These are phyloP conservation scores for Megastigmus dorsalis DNA, from an alignment of 2,888 invertebrate genomes.

Conservation along the genomic window DNA sequence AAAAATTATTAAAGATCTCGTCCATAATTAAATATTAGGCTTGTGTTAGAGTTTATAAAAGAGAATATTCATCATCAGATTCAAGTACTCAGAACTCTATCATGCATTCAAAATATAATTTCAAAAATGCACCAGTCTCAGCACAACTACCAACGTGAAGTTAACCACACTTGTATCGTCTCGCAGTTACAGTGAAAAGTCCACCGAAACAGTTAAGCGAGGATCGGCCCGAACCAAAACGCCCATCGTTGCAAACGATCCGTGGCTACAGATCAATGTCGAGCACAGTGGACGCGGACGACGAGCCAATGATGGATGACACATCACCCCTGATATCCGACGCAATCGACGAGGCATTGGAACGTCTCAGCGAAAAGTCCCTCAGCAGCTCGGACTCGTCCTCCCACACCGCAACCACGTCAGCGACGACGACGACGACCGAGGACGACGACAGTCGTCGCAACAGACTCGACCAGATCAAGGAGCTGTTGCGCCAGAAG, in stretches of 20 bases:
- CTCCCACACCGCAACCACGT: slow-evolving; percentile 21
- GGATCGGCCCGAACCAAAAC: neutral
- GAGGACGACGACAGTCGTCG: slow-evolving; percentile 78
- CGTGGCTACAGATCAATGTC: slow-evolving; percentile 53
- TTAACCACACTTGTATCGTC: too few species aligned
- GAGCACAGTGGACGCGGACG: slow-evolving; percentile 44
- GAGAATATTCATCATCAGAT: too few species aligned
- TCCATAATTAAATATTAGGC: too few species aligned
- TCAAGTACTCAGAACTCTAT: too few species aligned
- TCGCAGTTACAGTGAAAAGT: neutral
- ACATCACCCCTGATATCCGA: slow-evolving; percentile 50
- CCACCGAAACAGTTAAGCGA: neutral
- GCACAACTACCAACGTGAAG: too few species aligned
- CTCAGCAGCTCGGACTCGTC: slow-evolving; percentile 11
- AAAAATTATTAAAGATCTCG: too few species aligned
- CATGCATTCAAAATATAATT: too few species aligned
- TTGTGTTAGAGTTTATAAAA: too few species aligned
- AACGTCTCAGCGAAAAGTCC: slow-evolving; percentile 51
- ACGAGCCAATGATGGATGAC: slow-evolving; percentile 54
- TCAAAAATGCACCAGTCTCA: too few species aligned
- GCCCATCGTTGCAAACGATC: slow-evolving; percentile 17
- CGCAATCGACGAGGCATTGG: slow-evolving; percentile 34
- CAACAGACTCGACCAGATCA: slow-evolving; percentile 82
- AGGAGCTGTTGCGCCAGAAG: slow-evolving; percentile 82
- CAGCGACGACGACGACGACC: slow-evolving; percentile 22